Evolutionary conservation across 2,797 vertebrate genomes (phyloP).

Genomic region (Echiichthys vipera): DNA sequence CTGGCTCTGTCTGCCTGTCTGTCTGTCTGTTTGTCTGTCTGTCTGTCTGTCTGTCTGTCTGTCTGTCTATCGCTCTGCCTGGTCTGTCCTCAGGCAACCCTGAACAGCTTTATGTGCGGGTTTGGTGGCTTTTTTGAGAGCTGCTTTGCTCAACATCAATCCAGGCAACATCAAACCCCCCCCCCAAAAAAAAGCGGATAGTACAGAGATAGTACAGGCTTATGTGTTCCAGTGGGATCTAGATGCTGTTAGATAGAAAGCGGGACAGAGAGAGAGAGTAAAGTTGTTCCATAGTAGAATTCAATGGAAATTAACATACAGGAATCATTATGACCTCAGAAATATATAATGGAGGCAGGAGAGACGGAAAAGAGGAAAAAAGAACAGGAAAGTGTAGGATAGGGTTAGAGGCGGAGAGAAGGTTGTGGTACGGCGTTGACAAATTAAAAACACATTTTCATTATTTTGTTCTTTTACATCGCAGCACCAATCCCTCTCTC

Average conservation of each 20-base stretch:
- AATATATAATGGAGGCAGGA: constrained; percentile 9
- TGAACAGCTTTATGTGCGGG: constrained; percentile 62
- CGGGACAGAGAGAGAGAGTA: not conserved
- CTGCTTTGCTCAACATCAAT: constrained; percentile 75
- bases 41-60: constrained; percentile 7
- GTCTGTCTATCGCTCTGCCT: constrained; percentile 16
- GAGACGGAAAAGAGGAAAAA: not conserved
- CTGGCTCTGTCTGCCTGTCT: constrained; percentile 13
- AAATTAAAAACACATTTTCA: constrained; percentile 77
- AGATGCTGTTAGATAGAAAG: constrained; percentile 50
- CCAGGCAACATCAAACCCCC: constrained; percentile 71
- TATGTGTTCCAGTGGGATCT: constrained; percentile 73
- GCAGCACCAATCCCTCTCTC: constrained; percentile 33
- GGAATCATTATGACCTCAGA: constrained; percentile 3
- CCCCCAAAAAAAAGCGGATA: constrained; percentile 78
- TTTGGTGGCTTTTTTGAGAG: constrained; percentile 69
- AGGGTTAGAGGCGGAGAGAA: constrained; percentile 8
- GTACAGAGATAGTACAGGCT: constrained; percentile 74
- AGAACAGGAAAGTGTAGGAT: constrained; percentile 17
- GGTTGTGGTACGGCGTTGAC: constrained; percentile 44
- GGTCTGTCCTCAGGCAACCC: constrained; percentile 62
- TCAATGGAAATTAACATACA: constrained; percentile 32
- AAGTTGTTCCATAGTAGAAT: constrained; percentile 19
- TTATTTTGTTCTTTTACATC: constrained; percentile 65
- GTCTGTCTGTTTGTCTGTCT: too few relatives aligned